Evolutionary conservation across 2,113 vertebrate genomes (phyloP).

Genomic region (Pteropus alecto): DNA sequence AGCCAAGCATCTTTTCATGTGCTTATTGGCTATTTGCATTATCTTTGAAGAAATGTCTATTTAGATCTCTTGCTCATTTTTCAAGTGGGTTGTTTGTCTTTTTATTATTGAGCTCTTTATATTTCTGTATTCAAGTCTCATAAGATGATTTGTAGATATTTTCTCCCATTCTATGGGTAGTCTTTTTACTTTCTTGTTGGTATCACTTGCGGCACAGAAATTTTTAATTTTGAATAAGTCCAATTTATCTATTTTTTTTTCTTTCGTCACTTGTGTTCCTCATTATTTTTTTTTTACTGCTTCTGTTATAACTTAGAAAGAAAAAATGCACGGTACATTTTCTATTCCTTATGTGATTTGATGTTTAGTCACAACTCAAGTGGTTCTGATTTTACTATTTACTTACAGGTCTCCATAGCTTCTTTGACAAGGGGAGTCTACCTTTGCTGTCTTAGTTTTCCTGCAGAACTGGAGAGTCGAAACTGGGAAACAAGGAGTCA

Average conservation of each 20-base stretch:
- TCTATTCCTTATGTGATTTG: background rate
- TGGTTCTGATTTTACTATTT: background rate
- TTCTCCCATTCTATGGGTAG: background rate
- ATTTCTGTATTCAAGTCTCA: background rate
- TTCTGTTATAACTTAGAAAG: background rate
- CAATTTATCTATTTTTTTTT: background rate
- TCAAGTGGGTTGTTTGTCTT: background rate
- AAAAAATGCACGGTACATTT: background rate
- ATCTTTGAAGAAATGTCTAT: constrained; percentile 1
- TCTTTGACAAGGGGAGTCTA: constrained; percentile 10
- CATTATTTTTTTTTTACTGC: constrained; percentile 36
- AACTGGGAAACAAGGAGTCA: background rate
- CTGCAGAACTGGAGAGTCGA: background rate
- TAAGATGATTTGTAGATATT: constrained; percentile 21
- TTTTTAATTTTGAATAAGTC: background rate
- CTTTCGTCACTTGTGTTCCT: background rate
- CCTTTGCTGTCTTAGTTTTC: constrained; percentile 11
- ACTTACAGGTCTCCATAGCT: background rate
- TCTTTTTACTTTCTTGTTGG: background rate
- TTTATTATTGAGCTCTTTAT: background rate
- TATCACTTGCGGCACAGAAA: background rate
- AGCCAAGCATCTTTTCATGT: background rate
- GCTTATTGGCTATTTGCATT: background rate
- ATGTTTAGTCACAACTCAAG: background rate
- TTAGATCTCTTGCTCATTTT: background rate